phyloP scores from a whole-genome alignment of 2,797 vertebrate genomes.

The Argyrosomus regius region DNA sequence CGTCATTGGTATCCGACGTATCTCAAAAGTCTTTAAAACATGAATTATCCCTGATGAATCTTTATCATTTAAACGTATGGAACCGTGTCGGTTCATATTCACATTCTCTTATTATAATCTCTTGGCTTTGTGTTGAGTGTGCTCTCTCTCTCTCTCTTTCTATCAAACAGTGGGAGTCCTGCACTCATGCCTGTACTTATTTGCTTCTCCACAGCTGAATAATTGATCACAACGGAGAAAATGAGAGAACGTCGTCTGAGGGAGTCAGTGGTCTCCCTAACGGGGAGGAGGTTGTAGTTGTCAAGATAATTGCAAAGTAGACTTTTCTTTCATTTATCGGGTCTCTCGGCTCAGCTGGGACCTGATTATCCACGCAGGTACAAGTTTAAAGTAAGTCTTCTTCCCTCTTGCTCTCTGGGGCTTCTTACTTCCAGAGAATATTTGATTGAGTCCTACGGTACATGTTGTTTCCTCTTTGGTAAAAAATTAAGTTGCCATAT shows the following conservation, averaged over 20 bases:
- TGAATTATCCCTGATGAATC: not conserved
- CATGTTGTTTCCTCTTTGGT: not conserved
- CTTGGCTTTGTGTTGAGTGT: not conserved
- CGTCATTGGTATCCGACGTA: too few species aligned
- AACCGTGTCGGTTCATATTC: not conserved
- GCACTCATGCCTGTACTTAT: not conserved
- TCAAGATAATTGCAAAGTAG: slow-evolving; percentile 20
- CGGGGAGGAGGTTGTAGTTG: not conserved
- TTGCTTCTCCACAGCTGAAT: slow-evolving; percentile 21
- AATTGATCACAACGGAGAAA: slow-evolving; percentile 29
- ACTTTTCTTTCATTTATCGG: slow-evolving; percentile 15
- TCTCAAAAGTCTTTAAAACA: too few species aligned
- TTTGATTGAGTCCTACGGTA: not conserved
- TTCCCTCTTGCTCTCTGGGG: not conserved
- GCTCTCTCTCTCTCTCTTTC: not conserved
- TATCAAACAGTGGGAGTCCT: not conserved
- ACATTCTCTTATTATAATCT: not conserved
- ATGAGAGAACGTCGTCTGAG: not conserved
- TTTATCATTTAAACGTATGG: not conserved
- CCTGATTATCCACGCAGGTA: slow-evolving; percentile 15
- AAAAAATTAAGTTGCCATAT: not conserved
- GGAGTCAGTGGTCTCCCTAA: not conserved
- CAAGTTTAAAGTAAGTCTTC: not conserved
- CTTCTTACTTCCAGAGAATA: not conserved
- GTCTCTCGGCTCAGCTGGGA: slow-evolving; percentile 15